phyloP scores from a whole-genome alignment of 2,113 vertebrate genomes.

The Menidia beryllina region DNA sequence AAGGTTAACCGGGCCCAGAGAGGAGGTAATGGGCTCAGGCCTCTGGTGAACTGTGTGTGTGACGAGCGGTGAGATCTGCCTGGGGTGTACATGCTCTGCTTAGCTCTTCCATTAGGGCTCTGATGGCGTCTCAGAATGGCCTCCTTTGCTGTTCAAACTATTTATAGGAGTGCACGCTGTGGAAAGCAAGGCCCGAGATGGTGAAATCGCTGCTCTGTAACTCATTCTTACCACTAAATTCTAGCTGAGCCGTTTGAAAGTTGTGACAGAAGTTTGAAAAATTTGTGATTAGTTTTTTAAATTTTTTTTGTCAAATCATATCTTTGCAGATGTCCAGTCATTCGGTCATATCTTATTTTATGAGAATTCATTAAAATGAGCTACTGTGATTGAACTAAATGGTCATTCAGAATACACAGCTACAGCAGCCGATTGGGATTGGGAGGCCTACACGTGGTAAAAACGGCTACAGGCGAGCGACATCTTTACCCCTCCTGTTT shows the following conservation, averaged over 20 bases:
- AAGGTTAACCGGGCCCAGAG: constrained; percentile 72
- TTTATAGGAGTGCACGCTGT: constrained; percentile 78
- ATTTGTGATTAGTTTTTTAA: not conserved
- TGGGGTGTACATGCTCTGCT: constrained; percentile 60
- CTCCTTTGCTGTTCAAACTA: constrained; percentile 77
- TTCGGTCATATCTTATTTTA: constrained; percentile 5
- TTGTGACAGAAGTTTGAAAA: not conserved
- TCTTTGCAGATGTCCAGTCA: not conserved
- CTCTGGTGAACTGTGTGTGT: constrained; percentile 59
- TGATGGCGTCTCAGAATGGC: constrained; percentile 69
- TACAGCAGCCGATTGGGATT: not conserved
- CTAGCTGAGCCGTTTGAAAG: not conserved
- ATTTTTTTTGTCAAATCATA: not conserved
- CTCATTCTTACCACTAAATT: constrained; percentile 16
- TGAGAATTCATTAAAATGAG: constrained; percentile 2
- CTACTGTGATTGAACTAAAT: not conserved
- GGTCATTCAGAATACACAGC: too few relatives aligned
- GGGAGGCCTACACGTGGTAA: too few relatives aligned
- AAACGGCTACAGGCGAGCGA: too few relatives aligned
- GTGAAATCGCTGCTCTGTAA: constrained; percentile 54
- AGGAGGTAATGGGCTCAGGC: constrained; percentile 75
- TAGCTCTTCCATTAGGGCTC: constrained; percentile 63
- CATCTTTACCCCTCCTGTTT: not conserved
- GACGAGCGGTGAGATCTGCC: constrained; percentile 41
- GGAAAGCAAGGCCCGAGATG: constrained; percentile 63